A percentile compares a stretch with the other conserved stretches of the same genome.
Evolutionary conservation across 2,888 invertebrate genomes (phyloP).

Genomic region (Tridacna gigas): DNA sequence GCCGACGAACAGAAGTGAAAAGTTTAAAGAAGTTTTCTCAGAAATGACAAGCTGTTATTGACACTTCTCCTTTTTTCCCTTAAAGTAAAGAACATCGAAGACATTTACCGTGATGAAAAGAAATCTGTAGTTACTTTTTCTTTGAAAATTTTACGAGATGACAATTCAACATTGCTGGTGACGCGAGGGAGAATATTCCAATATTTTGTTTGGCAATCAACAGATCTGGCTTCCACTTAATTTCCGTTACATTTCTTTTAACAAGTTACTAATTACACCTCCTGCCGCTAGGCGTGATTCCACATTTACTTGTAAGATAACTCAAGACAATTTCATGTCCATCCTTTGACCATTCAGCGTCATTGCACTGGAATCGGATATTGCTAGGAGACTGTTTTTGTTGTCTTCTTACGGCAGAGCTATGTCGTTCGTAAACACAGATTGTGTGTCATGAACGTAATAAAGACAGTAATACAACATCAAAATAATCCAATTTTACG

Average conservation of each 20-base stretch:
- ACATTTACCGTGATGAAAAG: neutral
- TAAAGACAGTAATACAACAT: too few species aligned
- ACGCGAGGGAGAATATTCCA: neutral
- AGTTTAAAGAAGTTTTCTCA: neutral
- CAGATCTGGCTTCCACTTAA: neutral
- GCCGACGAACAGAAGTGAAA: too few species aligned
- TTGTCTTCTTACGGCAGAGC: too few species aligned
- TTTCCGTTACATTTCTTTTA: constrained; percentile 2
- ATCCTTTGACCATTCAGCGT: neutral
- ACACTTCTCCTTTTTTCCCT: neutral
- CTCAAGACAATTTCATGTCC: neutral
- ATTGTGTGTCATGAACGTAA: too few species aligned
- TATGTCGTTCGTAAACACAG: too few species aligned
- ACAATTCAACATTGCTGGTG: neutral
- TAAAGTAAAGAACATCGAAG: neutral
- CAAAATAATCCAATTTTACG: too few species aligned
- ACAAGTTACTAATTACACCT: constrained; percentile 3
- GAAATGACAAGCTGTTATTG: neutral
- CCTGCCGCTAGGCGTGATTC: neutral
- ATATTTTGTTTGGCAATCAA: neutral
- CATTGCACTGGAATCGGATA: neutral
- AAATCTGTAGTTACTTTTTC: neutral
- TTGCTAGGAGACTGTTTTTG: too few species aligned
- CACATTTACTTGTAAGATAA: neutral
- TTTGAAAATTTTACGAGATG: neutral